Evolutionary conservation across 2,888 invertebrate genomes (phyloP).

Genomic region (Polyommatus icarus): DNA sequence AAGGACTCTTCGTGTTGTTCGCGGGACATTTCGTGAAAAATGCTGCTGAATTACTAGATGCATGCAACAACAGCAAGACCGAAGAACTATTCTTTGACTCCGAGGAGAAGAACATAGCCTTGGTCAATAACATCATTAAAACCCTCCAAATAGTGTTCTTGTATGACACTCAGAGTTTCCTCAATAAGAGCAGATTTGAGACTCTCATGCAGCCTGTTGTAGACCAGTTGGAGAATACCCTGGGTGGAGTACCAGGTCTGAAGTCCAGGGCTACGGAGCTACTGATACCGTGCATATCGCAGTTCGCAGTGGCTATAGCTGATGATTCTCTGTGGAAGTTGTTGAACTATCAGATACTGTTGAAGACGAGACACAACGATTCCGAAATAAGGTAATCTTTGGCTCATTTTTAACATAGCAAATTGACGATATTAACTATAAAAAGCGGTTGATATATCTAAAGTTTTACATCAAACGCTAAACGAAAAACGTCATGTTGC

Average conservation of each 20-base stretch:
- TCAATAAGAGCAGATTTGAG: constrained; percentile 92
- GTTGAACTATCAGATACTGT: constrained; percentile 92
- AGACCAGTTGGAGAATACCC: constrained; percentile 90
- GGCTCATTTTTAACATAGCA: constrained; percentile 1
- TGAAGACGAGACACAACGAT: constrained; percentile 90
- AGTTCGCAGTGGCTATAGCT: constrained; percentile 89
- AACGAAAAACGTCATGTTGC: too few relatives aligned
- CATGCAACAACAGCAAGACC: constrained; percentile 83
- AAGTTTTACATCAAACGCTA: too few relatives aligned
- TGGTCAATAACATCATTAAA: constrained; percentile 86
- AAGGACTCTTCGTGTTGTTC: constrained; percentile 94
- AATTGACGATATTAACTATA: background rate
- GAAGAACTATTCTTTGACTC: constrained; percentile 75
- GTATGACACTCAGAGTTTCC: constrained; percentile 90
- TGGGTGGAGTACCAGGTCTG: constrained; percentile 82
- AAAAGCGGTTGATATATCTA: background rate
- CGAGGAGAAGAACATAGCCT: constrained; percentile 79
- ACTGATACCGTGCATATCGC: constrained; percentile 89
- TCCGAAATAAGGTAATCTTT: constrained; percentile 82
- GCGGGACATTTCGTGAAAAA: constrained; percentile 92
- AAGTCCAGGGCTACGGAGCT: constrained; percentile 80
- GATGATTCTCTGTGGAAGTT: constrained; percentile 95
- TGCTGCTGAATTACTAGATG: constrained; percentile 85
- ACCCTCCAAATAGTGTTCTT: constrained; percentile 89
- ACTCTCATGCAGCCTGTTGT: constrained; percentile 92